A percentile compares a stretch with the other conserved stretches of the same genome.
Conservation (phyloP, 2,797 vertebrate species). For the Argyrosomus regius region DNA sequence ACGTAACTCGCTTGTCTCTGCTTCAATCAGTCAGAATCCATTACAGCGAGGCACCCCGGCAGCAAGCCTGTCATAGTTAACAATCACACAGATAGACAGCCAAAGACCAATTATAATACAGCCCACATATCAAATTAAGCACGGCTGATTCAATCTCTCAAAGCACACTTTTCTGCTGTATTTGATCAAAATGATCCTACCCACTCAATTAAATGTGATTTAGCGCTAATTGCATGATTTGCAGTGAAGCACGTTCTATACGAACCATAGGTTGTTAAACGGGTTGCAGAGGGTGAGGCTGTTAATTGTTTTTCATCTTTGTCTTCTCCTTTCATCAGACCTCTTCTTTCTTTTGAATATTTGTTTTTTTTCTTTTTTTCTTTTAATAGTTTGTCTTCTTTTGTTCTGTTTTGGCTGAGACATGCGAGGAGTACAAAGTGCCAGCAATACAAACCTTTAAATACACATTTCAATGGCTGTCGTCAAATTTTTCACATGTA, state of each 20-base stretch:
- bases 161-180: slow-evolving; percentile 68
- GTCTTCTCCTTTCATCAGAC: slow-evolving; percentile 39
- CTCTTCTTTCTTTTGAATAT: background rate
- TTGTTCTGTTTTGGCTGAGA: background rate
- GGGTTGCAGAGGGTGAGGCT: slow-evolving; percentile 45
- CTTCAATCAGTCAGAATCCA: slow-evolving; percentile 78
- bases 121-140: slow-evolving; percentile 76
- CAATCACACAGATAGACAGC: slow-evolving; percentile 71
- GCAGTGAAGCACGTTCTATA: slow-evolving; percentile 54
- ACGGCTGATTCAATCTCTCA: slow-evolving; percentile 70
- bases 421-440: too few species aligned
- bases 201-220: slow-evolving; percentile 77
- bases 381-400: background rate
- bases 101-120: slow-evolving; percentile 75
- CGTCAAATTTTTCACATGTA: too few species aligned
- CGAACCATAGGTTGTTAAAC: slow-evolving; percentile 53
- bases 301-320: slow-evolving; percentile 65
- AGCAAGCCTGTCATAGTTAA: slow-evolving; percentile 69
- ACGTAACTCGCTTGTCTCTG: slow-evolving; percentile 59
- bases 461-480: background rate
- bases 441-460: background rate
- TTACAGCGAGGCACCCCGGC: slow-evolving; percentile 60
- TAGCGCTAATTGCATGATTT: slow-evolving; percentile 73
- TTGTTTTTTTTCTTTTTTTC: background rate
- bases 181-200: slow-evolving; percentile 74